Percentiles rank a stretch among this genome's conserved stretches.
Conservation (phyloP, 2,888 invertebrate genomes). For the Drosophila mulleri region DNA sequence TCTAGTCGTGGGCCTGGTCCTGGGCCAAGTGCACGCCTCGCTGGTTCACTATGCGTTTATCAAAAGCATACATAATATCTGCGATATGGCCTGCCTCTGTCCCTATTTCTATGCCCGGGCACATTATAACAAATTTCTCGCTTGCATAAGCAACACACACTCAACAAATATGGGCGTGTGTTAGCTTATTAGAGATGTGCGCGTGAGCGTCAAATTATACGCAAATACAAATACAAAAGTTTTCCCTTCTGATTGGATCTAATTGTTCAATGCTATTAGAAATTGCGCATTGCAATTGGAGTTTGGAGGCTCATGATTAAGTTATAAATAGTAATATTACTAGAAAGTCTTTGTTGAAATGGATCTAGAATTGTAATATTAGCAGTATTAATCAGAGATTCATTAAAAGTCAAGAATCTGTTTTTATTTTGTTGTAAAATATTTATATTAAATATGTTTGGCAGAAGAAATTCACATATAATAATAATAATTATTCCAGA, state of each 20-base stretch:
- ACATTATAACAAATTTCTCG: conserved; percentile 82
- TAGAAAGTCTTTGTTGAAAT: background rate
- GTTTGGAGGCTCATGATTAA: background rate
- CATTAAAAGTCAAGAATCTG: no score
- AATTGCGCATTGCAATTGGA: background rate
- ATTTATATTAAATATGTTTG: no score
- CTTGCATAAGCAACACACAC: conserved; percentile 78
- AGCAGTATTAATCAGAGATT: no score
- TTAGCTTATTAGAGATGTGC: conserved; percentile 51
- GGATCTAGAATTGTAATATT: no score
- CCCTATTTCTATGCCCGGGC: conserved; percentile 39
- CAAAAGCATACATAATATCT: conserved; percentile 73
- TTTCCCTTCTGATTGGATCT: background rate
- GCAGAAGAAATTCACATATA: no score
- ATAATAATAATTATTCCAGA: no score
- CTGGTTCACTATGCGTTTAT: conserved; percentile 78
- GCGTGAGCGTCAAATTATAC: conserved; percentile 36
- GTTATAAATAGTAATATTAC: background rate
- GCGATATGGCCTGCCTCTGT: conserved; percentile 33
- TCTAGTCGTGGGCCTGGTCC: conserved; percentile 59
- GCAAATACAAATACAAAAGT: conserved; percentile 2
- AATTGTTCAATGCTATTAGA: background rate
- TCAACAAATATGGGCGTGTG: conserved; percentile 52
- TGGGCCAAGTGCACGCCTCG: conserved; percentile 73
- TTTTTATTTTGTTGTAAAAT: no score